phyloP scores from a whole-genome alignment of 2,113 vertebrate genomes.

The Myanophis thanlyinensis region DNA sequence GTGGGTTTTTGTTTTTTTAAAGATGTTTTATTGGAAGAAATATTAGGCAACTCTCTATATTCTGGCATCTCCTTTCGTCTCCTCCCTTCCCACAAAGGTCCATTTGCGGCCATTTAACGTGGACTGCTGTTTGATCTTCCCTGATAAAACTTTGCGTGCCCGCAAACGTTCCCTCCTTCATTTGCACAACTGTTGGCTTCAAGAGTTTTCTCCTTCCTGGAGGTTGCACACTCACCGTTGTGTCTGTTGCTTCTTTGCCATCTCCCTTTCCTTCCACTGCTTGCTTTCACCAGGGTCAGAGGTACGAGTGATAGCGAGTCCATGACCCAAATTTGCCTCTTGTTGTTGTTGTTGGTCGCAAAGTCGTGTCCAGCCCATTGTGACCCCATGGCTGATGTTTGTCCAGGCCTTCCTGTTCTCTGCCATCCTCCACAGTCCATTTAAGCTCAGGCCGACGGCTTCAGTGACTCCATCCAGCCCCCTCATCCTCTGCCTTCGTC shows the following conservation, averaged over 20 bases:
- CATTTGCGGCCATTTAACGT: background rate
- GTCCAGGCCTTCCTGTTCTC: no score
- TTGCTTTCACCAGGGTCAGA: background rate
- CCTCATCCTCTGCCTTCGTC: no score
- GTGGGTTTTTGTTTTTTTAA: background rate
- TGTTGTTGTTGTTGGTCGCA: no score
- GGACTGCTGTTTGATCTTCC: background rate
- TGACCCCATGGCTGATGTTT: no score
- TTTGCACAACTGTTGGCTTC: background rate
- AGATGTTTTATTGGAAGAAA: background rate
- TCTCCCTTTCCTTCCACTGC: background rate
- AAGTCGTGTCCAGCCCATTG: no score
- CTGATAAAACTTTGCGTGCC: background rate
- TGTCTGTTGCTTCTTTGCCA: background rate
- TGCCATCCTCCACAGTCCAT: no score
- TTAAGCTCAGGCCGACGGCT: no score
- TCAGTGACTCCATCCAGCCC: no score
- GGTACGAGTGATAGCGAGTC: background rate
- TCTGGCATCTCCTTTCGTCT: background rate
- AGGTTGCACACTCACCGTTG: background rate
- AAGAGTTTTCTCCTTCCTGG: no score
- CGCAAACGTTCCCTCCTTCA: no score
- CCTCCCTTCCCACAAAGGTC: background rate
- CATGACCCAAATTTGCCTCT: background rate
- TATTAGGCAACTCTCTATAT: background rate